Evolutionary conservation across 2,797 vertebrate species (phyloP).

Genomic region (Bradypodion ventrale): DNA sequence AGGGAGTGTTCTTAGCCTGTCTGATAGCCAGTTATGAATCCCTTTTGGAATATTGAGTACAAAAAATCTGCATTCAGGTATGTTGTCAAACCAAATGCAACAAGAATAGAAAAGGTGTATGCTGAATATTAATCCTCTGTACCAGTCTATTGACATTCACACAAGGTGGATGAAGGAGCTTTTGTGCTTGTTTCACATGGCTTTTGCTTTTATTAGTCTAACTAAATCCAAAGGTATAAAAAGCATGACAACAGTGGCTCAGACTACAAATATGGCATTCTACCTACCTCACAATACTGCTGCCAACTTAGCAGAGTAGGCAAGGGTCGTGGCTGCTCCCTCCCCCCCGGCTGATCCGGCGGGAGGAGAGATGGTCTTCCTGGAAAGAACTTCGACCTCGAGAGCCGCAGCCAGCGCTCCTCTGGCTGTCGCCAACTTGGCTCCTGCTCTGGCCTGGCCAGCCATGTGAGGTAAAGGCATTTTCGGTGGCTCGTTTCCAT

Average conservation of each 20-base stretch:
- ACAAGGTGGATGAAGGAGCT: conserved; percentile 18
- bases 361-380: too few species aligned
- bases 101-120: conserved; percentile 47
- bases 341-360: too few species aligned
- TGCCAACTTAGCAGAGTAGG: fast-evolving
- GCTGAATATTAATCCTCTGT: conserved; percentile 24
- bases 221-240: conserved; percentile 57
- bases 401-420: too few species aligned
- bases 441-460: too few species aligned
- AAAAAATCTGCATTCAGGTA: conserved; percentile 63
- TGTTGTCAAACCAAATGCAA: conserved; percentile 51
- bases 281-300: conserved; percentile 10
- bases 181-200: conserved; percentile 50
- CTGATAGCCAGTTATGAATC: conserved; percentile 37
- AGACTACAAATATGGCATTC: conserved; percentile 46
- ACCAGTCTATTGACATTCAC: conserved; percentile 31
- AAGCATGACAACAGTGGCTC: conserved; percentile 3
- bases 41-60: conserved; percentile 41
- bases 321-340: too few species aligned
- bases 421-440: too few species aligned
- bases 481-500: too few species aligned
- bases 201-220: conserved; percentile 64
- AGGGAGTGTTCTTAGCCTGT: conserved; percentile 50
- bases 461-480: too few species aligned
- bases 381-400: too few species aligned